phyloP scores from a whole-genome alignment of 2,113 vertebrate species.

The Raphicerus campestris region DNA sequence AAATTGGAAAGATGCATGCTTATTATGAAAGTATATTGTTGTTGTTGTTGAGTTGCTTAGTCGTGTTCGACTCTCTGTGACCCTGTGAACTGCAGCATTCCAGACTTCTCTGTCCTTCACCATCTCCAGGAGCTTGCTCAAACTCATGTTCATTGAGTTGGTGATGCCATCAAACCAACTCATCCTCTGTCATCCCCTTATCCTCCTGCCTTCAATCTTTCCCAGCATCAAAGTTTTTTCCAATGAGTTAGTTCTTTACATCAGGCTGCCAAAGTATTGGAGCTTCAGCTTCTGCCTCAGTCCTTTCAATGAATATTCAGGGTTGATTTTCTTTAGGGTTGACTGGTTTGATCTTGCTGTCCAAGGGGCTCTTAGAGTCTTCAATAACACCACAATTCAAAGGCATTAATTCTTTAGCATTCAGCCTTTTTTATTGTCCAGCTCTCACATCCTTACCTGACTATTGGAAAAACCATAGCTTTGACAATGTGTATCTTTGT shows the following conservation, averaged over 20 bases:
- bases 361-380: not conserved
- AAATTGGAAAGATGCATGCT: not conserved
- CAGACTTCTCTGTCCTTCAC: not conserved
- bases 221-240: not conserved
- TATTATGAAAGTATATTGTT: not conserved
- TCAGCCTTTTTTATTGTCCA: not conserved
- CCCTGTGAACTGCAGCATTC: not conserved
- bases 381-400: not conserved
- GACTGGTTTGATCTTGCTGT: not conserved
- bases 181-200: not conserved
- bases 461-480: not conserved
- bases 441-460: not conserved
- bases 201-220: not conserved
- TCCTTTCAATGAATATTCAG: not conserved
- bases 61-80: accelerated
- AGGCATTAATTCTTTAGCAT: not conserved
- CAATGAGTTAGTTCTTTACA: not conserved
- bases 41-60: not conserved
- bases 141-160: not conserved
- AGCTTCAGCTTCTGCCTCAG: not conserved
- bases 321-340: not conserved
- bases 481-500: not conserved
- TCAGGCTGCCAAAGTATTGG: not conserved
- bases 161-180: not conserved
- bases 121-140: not conserved